Conservation (phyloP, 2,797 vertebrate species). For the Podarcis lilfordi region DNA sequence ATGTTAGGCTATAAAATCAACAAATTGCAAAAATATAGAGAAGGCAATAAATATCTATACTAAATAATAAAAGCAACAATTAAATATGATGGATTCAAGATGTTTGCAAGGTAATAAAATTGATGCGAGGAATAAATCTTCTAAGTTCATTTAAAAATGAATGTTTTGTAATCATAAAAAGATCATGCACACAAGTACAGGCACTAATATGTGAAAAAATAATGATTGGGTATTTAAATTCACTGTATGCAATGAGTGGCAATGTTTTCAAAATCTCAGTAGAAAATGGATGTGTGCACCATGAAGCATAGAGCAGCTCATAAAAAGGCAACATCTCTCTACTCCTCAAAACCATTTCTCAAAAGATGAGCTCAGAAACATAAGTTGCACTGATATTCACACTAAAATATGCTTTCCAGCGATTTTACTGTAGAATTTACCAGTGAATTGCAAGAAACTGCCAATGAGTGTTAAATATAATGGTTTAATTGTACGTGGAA, state of each 20-base stretch:
- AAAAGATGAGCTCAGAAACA: neutral
- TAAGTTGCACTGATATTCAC: neutral
- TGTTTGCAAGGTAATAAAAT: neutral
- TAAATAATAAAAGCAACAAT: neutral
- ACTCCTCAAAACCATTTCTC: no score
- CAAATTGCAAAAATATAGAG: neutral
- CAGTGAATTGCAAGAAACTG: no score
- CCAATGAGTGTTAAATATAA: no score
- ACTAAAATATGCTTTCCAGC: neutral
- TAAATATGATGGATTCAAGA: neutral
- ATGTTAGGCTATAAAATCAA: neutral
- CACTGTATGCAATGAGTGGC: neutral
- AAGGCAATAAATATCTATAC: slow-evolving; percentile 7
- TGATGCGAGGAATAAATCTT: neutral
- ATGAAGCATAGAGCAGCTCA: neutral
- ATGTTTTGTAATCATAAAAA: neutral
- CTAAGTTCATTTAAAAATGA: neutral
- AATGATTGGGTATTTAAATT: neutral
- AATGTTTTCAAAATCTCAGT: neutral
- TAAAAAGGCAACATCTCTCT: neutral
- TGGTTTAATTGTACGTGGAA: no score
- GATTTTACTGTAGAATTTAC: neutral
- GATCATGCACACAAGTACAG: neutral
- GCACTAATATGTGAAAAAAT: neutral
- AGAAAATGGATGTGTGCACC: neutral